Evolutionary conservation across 2,113 vertebrate species (phyloP).

Genomic region (Tachuris rubrigastra): DNA sequence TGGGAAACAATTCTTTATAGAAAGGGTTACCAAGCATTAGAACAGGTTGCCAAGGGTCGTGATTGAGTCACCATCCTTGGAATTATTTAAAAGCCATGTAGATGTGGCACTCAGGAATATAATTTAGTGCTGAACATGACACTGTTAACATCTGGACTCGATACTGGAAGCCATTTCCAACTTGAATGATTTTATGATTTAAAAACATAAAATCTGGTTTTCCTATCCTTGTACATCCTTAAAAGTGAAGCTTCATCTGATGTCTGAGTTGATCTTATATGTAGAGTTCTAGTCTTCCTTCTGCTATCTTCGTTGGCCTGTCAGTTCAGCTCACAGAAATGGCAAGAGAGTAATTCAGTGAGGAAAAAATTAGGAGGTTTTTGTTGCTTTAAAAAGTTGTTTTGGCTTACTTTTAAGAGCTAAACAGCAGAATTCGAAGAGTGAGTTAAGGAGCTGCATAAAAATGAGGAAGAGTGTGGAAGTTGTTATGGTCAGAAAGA

Average conservation of each 20-base stretch:
- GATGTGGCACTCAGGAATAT: neutral
- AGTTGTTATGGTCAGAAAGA: neutral
- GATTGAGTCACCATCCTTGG: neutral
- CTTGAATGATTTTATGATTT: neutral
- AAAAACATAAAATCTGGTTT: neutral
- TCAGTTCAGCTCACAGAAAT: neutral
- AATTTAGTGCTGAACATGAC: neutral
- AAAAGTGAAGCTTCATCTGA: neutral
- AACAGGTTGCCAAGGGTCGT: neutral
- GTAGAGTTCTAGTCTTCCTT: neutral
- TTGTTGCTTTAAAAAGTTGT: neutral
- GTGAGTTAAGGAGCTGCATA: neutral
- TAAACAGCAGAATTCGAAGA: neutral
- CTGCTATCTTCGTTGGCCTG: neutral
- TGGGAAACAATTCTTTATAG: neutral
- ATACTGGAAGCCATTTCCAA: neutral
- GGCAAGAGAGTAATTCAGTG: neutral
- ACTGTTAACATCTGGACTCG: neutral
- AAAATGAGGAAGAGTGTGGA: neutral
- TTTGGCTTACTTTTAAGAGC: neutral
- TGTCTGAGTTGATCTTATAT: neutral
- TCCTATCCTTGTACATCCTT: neutral
- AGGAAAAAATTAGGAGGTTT: neutral
- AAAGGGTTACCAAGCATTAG: neutral
- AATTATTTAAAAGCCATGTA: accelerated